Percentiles rank a stretch among this genome's conserved stretches.
These are phyloP conservation scores for Bucorvus abyssinicus DNA, from an alignment of 2,797 vertebrate genomes.

Conservation along the genomic window DNA sequence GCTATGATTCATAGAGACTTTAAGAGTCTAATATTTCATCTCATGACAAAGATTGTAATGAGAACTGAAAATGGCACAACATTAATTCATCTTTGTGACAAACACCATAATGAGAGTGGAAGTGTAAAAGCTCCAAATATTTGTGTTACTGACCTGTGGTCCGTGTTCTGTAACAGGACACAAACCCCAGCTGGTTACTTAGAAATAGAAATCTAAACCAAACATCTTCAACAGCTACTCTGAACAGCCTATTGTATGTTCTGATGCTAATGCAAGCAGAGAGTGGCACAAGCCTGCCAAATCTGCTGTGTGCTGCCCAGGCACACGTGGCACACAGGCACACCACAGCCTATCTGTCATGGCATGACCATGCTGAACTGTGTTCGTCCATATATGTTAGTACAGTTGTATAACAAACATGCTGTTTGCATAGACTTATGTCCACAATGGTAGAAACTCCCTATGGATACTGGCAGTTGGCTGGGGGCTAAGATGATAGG, in stretches of 20 bases:
- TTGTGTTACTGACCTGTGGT: slow-evolving; percentile 32
- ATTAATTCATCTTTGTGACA: slow-evolving; percentile 80
- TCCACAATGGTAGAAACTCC: neutral
- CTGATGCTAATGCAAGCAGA: neutral
- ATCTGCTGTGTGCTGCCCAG: neutral
- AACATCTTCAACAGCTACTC: neutral
- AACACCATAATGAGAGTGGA: slow-evolving; percentile 75
- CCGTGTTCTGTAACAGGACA: slow-evolving; percentile 55
- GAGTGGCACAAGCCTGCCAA: neutral
- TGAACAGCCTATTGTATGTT: neutral
- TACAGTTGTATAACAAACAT: neutral
- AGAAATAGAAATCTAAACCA: slow-evolving; percentile 9
- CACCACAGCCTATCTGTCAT: neutral
- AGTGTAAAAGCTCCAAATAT: slow-evolving; percentile 66
- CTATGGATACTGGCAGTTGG: neutral
- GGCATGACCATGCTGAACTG: neutral
- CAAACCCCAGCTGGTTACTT: slow-evolving; percentile 30
- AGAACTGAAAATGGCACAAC: slow-evolving; percentile 79
- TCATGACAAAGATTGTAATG: slow-evolving; percentile 77
- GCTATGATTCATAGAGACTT: slow-evolving; percentile 79
- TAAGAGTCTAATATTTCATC: slow-evolving; percentile 81
- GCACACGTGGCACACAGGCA: neutral
- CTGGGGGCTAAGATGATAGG: neutral
- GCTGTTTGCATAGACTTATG: neutral
- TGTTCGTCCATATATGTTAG: neutral